Percentiles rank a stretch among this genome's conserved stretches.
Conservation (phyloP, 2,113 vertebrate genomes). For the Narcine bancroftii region DNA sequence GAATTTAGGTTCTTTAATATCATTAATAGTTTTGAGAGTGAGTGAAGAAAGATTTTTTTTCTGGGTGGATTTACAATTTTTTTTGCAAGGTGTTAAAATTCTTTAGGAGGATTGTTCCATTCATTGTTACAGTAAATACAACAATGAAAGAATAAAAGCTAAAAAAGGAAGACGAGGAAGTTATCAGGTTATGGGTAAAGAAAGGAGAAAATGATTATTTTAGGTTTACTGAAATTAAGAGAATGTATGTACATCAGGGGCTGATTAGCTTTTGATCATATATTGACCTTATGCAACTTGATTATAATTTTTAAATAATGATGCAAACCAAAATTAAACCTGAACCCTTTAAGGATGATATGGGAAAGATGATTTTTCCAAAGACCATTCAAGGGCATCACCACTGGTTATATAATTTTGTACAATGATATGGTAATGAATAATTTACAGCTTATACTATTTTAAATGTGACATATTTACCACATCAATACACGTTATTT, state of each 20-base stretch:
- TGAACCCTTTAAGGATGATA: background rate
- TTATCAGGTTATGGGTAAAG: background rate
- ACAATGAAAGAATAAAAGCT: background rate
- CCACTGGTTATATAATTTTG: background rate
- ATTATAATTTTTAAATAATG: background rate
- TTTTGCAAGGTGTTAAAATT: background rate
- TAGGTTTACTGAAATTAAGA: background rate
- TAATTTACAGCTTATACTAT: background rate
- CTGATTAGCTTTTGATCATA: background rate
- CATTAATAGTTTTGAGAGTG: background rate
- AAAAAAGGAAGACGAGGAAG: background rate
- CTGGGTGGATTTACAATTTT: background rate
- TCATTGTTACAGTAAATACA: background rate
- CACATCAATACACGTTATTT: background rate
- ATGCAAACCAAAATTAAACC: background rate
- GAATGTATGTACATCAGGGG: background rate
- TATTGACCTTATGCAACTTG: background rate
- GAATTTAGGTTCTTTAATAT: background rate
- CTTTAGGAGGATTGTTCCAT: background rate
- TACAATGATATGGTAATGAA: slow-evolving; percentile 5
- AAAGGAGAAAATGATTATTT: background rate
- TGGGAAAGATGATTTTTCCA: slow-evolving; percentile 3
- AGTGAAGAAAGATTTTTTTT: background rate
- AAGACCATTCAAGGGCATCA: background rate
- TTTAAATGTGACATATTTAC: background rate